phyloP scores from a whole-genome alignment of 2,797 vertebrate species.

The Sebastolobus alascanus region DNA sequence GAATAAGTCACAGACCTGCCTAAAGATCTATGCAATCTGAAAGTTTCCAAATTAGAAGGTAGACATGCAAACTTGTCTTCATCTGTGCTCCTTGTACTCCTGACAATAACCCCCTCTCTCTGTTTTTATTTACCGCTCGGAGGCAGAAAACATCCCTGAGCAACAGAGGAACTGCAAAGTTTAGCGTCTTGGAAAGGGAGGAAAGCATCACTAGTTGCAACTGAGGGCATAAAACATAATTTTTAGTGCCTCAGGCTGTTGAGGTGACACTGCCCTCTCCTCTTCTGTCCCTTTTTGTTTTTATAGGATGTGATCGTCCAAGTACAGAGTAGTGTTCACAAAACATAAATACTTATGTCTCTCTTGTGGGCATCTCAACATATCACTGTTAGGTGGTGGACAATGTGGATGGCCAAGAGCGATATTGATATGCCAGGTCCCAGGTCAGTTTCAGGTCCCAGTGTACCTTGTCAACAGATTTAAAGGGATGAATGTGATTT shows the following conservation, averaged over 20 bases:
- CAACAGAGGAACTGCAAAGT: slow-evolving; percentile 29
- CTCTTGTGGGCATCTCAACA: neutral
- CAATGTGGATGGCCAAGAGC: neutral
- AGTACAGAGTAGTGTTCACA: neutral
- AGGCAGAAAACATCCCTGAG: slow-evolving; percentile 21
- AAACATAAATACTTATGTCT: slow-evolving; percentile 3
- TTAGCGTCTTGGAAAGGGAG: slow-evolving; percentile 1
- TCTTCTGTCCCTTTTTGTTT: neutral
- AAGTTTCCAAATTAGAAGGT: neutral
- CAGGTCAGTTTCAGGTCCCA: neutral
- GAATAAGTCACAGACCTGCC: neutral
- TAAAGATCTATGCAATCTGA: neutral
- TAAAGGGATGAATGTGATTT: neutral
- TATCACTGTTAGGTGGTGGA: neutral
- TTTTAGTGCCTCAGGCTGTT: slow-evolving; percentile 4
- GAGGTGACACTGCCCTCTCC: neutral
- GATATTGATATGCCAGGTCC: slow-evolving; percentile 6
- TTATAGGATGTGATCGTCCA: neutral
- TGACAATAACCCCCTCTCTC: slow-evolving; percentile 6
- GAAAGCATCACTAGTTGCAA: slow-evolving; percentile 12
- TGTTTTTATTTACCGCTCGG: neutral
- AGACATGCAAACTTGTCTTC: neutral
- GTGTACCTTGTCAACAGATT: neutral
- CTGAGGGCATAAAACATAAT: neutral
- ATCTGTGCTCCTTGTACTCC: neutral